phyloP scores from a whole-genome alignment of 2,113 vertebrate genomes.

The Synodontis membranacea region DNA sequence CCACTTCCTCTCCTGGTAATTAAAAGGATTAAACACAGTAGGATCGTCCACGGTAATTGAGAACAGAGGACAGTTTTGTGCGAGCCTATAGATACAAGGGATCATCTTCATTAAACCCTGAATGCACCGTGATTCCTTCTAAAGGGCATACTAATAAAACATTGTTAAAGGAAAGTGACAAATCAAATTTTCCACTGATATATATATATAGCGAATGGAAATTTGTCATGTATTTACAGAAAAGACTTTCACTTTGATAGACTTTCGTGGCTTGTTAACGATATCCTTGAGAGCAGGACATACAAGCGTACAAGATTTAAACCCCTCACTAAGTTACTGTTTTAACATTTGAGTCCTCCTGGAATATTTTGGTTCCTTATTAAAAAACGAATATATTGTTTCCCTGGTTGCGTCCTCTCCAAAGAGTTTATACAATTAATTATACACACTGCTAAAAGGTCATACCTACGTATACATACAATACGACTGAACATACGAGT shows the following conservation, averaged over 20 bases:
- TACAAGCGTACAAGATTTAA: not conserved
- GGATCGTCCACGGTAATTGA: not conserved
- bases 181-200: not conserved
- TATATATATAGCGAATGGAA: not conserved
- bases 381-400: no score
- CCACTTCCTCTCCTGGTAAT: not conserved
- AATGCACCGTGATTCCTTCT: conserved; percentile 3
- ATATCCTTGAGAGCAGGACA: not conserved
- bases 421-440: not conserved
- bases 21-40: conserved; percentile 20
- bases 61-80: conserved; percentile 3
- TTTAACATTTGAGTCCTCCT: not conserved
- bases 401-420: not conserved
- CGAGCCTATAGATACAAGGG: not conserved
- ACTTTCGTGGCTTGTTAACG: not conserved
- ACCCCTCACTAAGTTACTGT: not conserved
- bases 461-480: no score
- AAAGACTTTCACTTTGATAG: not conserved
- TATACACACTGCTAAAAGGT: not conserved
- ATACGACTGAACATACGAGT: not conserved
- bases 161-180: not conserved
- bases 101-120: conserved; percentile 13
- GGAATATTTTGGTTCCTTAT: not conserved
- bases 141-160: not conserved
- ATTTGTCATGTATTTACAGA: not conserved